Evolutionary conservation across 2,797 vertebrate species (phyloP).

Genomic region (Acanthornis magna): DNA sequence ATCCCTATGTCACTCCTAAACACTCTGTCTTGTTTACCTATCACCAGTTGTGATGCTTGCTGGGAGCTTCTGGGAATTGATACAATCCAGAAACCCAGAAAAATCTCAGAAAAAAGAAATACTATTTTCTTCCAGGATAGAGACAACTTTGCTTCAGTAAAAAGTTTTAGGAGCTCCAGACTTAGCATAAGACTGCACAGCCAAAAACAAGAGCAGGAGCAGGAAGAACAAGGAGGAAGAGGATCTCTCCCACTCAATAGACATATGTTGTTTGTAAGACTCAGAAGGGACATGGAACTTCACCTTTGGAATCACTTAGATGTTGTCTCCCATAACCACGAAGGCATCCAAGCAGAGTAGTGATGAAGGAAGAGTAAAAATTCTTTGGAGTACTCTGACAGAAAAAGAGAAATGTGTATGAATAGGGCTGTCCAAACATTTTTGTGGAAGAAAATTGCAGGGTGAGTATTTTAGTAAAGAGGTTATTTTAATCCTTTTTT

Average conservation of each 20-base stretch:
- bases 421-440: background rate
- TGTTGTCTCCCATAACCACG: rapidly evolving
- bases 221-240: background rate
- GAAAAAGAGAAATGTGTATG: background rate
- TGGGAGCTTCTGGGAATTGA: background rate
- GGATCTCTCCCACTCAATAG: background rate
- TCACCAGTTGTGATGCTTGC: background rate
- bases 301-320: background rate
- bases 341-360: background rate
- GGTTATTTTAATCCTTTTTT: background rate
- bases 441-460: background rate
- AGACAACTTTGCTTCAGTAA: background rate
- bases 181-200: background rate
- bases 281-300: background rate
- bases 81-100: background rate
- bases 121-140: background rate
- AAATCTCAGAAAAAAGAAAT: background rate
- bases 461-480: background rate
- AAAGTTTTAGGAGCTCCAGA: background rate
- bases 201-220: background rate
- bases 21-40: background rate
- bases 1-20: background rate
- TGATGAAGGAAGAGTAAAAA: background rate
- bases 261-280: background rate
- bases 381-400: background rate